Conservation (phyloP, 2,888 invertebrate species). For the Strigamia crassipes region DNA sequence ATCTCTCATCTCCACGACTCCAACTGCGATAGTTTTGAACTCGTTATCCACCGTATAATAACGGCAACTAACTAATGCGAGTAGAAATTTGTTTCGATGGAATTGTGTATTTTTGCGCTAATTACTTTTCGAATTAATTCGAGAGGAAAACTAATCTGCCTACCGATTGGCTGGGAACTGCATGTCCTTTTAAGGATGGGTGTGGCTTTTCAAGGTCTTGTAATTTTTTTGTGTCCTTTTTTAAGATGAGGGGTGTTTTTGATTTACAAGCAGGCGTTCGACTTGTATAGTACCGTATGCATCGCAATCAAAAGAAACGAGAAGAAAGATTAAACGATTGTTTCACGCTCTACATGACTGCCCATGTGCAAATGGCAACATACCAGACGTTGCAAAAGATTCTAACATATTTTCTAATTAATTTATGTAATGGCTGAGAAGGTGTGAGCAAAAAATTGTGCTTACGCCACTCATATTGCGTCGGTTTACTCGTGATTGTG, state of each 20-base stretch:
- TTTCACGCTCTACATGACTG: neutral
- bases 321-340: neutral
- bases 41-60: too few species aligned
- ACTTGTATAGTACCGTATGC: neutral
- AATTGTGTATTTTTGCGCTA: neutral
- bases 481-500: too few species aligned
- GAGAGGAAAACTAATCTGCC: neutral
- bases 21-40: too few species aligned
- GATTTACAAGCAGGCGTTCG: neutral
- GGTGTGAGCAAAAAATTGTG: neutral
- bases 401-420: neutral
- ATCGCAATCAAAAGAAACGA: neutral
- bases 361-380: neutral
- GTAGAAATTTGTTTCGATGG: neutral
- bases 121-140: neutral
- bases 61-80: too few species aligned
- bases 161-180: neutral
- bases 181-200: slow-evolving; percentile 10
- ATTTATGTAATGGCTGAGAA: neutral
- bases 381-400: neutral
- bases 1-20: too few species aligned
- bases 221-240: neutral
- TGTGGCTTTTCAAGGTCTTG: slow-evolving; percentile 20
- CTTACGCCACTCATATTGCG: too few species aligned
- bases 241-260: neutral